Conservation (phyloP, 1,140 invertebrate species). For the Anagrus nilaparvatae region DNA sequence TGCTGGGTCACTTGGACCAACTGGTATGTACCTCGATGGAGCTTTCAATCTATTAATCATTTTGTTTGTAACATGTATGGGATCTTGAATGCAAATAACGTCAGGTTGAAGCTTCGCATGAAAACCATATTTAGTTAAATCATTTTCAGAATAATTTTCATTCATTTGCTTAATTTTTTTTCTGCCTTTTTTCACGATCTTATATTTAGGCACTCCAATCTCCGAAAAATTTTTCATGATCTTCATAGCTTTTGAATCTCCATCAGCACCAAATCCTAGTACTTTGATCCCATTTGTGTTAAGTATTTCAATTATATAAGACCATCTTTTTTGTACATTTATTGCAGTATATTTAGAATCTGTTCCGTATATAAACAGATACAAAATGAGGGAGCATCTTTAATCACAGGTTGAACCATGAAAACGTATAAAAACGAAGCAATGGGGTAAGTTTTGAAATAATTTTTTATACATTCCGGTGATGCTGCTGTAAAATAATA, state of each 20-base stretch:
- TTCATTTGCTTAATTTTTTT: background rate
- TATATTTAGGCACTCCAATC: slow-evolving; percentile 3
- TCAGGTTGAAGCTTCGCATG: slow-evolving; percentile 9
- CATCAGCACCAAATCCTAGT: slow-evolving; percentile 12
- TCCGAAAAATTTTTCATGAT: slow-evolving; percentile 2
- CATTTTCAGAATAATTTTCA: background rate
- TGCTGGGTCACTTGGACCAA: too few species aligned
- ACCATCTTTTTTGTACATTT: slow-evolving; percentile 12
- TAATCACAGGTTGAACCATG: slow-evolving; percentile 15
- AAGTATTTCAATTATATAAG: slow-evolving; percentile 6
- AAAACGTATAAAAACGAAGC: slow-evolving; percentile 14
- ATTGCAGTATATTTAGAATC: slow-evolving; percentile 14
- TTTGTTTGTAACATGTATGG: slow-evolving; percentile 13
- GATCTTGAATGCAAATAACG: slow-evolving; percentile 12
- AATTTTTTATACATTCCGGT: slow-evolving; percentile 12
- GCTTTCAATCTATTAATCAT: slow-evolving; percentile 4
- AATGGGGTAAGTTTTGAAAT: slow-evolving; percentile 9
- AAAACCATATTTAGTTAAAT: slow-evolving; percentile 9
- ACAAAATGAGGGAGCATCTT: slow-evolving; percentile 12
- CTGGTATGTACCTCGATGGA: background rate
- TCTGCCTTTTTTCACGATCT: background rate
- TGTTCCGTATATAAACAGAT: slow-evolving; percentile 14
- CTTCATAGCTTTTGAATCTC: slow-evolving; percentile 18
- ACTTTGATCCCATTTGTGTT: slow-evolving; percentile 15
- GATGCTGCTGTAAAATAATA: slow-evolving; percentile 13